These are phyloP conservation scores for Rhamnusium bicolor DNA, from an alignment of 2,888 invertebrate genomes.

Conservation along the genomic window DNA sequence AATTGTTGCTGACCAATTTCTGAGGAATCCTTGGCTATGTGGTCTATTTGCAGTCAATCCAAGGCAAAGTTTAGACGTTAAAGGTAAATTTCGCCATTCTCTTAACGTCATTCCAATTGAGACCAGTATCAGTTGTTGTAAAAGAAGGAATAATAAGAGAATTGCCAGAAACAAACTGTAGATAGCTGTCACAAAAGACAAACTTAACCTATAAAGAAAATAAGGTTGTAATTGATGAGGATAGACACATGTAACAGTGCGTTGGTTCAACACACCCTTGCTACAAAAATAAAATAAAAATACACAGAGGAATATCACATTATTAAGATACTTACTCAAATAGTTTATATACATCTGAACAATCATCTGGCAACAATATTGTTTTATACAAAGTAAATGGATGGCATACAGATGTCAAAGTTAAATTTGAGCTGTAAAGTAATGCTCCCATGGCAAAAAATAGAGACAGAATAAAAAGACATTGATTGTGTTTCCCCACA, in stretches of 20 bases:
- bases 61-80: slow-evolving; percentile 58
- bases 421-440: slow-evolving; percentile 84
- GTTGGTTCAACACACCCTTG: too few relatives aligned
- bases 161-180: slow-evolving; percentile 61
- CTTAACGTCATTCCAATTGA: slow-evolving; percentile 72
- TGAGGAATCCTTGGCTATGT: slow-evolving; percentile 60
- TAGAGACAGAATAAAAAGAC: slow-evolving; percentile 81
- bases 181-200: slow-evolving; percentile 64
- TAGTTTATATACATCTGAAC: slow-evolving; percentile 87
- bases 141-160: slow-evolving; percentile 57
- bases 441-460: slow-evolving; percentile 79
- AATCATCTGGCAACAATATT: slow-evolving; percentile 87
- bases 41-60: slow-evolving; percentile 59
- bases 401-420: slow-evolving; percentile 90
- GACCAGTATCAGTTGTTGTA: slow-evolving; percentile 67
- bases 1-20: slow-evolving; percentile 63
- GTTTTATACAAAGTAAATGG: slow-evolving; percentile 80
- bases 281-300: too few relatives aligned
- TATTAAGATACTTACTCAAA: slow-evolving; percentile 76
- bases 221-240: too few relatives aligned
- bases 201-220: slow-evolving; percentile 59
- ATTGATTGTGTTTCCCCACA: slow-evolving; percentile 85
- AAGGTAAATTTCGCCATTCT: slow-evolving; percentile 70
- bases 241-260: too few relatives aligned
- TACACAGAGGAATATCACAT: not conserved